Evolutionary conservation across 2,888 invertebrate genomes (phyloP).

Genomic region (Eupithecia dodoneata): DNA sequence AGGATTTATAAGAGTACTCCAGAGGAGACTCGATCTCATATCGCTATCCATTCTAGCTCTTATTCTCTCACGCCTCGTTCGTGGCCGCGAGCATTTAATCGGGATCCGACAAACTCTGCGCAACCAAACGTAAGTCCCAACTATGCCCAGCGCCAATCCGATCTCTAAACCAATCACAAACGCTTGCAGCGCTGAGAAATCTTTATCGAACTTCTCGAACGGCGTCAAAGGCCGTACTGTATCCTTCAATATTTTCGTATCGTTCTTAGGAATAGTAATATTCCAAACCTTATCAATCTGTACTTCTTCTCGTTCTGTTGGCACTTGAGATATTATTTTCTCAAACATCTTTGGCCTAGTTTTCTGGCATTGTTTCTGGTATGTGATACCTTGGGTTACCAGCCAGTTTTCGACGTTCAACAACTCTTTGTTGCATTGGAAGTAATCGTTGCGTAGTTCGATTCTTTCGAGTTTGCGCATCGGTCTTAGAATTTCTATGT

Average conservation of each 20-base stretch:
- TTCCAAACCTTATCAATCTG: constrained; percentile 75
- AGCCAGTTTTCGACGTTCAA: constrained; percentile 74
- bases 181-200: constrained; percentile 75
- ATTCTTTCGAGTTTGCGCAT: constrained; percentile 78
- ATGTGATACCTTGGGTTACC: constrained; percentile 65
- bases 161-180: constrained; percentile 75
- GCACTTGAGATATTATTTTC: constrained; percentile 81
- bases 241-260: constrained; percentile 45
- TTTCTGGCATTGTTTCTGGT: constrained; percentile 75
- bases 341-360: constrained; percentile 81
- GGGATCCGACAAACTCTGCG: constrained; percentile 62
- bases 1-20: constrained; percentile 68
- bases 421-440: constrained; percentile 81
- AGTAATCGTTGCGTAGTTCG: constrained; percentile 83
- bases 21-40: constrained; percentile 71
- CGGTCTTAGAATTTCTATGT: constrained; percentile 73
- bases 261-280: constrained; percentile 57
- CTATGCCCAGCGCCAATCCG: constrained; percentile 73
- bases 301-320: constrained; percentile 65
- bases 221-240: constrained; percentile 60
- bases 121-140: constrained; percentile 77
- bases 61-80: constrained; percentile 58
- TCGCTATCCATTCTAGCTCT: constrained; percentile 62
- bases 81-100: constrained; percentile 56
- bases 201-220: constrained; percentile 70